phyloP scores from a whole-genome alignment of 2,797 vertebrate species.

The Picus viridis region DNA sequence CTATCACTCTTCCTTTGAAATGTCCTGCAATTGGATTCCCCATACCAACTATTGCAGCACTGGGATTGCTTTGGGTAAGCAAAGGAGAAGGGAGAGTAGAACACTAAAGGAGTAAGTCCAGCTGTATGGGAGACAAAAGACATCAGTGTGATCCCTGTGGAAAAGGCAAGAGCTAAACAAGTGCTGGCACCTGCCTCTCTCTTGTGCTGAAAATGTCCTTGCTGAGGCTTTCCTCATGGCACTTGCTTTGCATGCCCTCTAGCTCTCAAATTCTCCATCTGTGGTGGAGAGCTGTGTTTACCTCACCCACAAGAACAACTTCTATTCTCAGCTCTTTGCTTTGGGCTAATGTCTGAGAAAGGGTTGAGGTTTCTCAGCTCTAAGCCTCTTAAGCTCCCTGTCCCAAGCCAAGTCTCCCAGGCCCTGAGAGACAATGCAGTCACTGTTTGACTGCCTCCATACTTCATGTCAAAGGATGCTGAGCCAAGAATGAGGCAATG shows the following conservation, averaged over 20 bases:
- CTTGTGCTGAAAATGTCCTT: background rate
- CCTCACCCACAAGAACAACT: constrained; percentile 30
- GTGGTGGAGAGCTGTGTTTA: background rate
- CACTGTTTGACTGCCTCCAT: constrained; percentile 62
- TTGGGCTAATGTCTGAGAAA: background rate
- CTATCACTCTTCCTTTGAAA: no score
- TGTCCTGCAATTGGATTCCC: no score
- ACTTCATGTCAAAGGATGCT: constrained; percentile 2
- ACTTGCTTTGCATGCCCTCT: background rate
- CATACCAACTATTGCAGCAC: no score
- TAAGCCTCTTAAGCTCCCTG: constrained; percentile 36
- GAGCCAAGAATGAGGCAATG: constrained; percentile 31
- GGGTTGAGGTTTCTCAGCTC: constrained; percentile 55
- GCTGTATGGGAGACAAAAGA: background rate
- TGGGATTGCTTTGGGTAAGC: no score
- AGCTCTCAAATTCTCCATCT: background rate
- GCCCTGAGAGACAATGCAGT: constrained; percentile 57
- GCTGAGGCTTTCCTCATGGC: background rate
- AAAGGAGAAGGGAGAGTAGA: background rate
- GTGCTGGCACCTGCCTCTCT: background rate
- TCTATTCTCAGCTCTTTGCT: background rate
- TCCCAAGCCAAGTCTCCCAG: constrained; percentile 44
- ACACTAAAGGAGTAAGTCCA: background rate
- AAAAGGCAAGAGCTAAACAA: background rate
- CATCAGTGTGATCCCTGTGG: background rate